Evolutionary conservation across 1,140 invertebrate species (phyloP), one percentile per base, ranked within the genome.

Genomic region (silkworm (Bombyx mori)): DNA sequence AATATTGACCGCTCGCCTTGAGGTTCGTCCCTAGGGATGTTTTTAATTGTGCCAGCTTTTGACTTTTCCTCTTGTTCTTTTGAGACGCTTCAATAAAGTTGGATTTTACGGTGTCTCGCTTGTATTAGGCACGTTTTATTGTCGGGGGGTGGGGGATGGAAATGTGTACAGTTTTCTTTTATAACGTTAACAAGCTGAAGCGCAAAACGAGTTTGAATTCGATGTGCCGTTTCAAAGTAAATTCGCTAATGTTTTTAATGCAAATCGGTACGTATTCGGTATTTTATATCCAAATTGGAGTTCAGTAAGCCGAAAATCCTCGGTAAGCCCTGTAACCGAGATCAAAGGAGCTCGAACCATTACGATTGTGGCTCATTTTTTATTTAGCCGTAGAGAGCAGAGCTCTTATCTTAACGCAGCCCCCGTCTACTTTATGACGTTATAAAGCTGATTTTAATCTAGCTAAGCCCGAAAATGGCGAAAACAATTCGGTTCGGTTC

Each of bases 381-480:
- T 87, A 87, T 87, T 87, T 85, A 86, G 79, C 72, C 61, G 44
- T 49, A 54, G 53, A 54, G 60, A 66, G 61, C 68, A 35, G 70
- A 76, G 76, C 73, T 82, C 82, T 87, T 85, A 87, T 85, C 84
- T 85, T 82, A 84, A 82, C 73, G 73, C 69, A 61, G 57, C 63
- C 60, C 70, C 70, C 66, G 69, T 68, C 66, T 85, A 78, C 73
- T 87, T 87, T 87, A 87, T 87, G 82, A 87, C 66, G 84, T 81
- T 77, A 85, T 87, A 85, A 87, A 87, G 82, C 72, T 84, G 82
- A 87, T 85, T 87, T 87, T 87, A 87, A 87, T 87, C 84, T 78
- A 67, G 81, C 77, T 68, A 68, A 64, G 58, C 56, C 69, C 60
- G 71, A 65, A 70, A 77, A 77, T 71, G 73, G 71, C 62, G 61